A percentile compares a stretch with the other conserved stretches of the same genome.
These are phyloP conservation scores for Nautilus pompilius DNA, from an alignment of 1,140 invertebrate genomes.

Conservation along the genomic window DNA sequence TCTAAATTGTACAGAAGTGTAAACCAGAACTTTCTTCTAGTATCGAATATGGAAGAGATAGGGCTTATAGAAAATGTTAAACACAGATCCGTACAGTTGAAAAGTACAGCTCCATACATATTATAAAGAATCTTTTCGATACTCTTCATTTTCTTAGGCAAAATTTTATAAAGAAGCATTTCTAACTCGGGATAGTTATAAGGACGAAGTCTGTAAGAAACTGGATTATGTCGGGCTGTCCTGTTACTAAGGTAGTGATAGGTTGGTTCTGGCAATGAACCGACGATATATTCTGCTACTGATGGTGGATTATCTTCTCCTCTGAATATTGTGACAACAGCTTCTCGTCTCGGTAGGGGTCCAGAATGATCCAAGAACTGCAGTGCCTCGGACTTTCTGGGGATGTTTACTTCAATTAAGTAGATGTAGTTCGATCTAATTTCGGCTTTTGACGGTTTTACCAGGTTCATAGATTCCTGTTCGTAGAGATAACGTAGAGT, in stretches of 20 bases:
- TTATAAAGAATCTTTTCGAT: constrained; percentile 6
- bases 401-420: background rate
- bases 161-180: background rate
- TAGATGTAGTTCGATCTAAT: background rate
- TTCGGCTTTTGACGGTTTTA: background rate
- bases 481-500: background rate
- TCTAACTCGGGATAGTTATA: constrained; percentile 2
- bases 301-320: constrained; percentile 5
- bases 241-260: constrained; percentile 4
- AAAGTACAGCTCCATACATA: constrained; percentile 8
- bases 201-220: constrained; percentile 5
- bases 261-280: constrained; percentile 13
- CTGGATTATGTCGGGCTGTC: constrained; percentile 1
- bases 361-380: background rate
- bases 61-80: background rate
- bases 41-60: background rate
- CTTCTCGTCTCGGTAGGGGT: constrained; percentile 8
- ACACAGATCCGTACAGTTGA: constrained; percentile 6
- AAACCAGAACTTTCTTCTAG: constrained; percentile 6
- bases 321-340: constrained; percentile 15
- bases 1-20: constrained; percentile 5
- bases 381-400: background rate
- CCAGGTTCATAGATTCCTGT: background rate
- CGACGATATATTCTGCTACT: constrained; percentile 18
- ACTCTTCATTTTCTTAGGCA: background rate